A percentile compares a stretch with the other conserved stretches of the same genome.
These are phyloP conservation scores for Cryptocephalus primarius DNA, from an alignment of 2,888 invertebrate genomes.

Conservation along the genomic window DNA sequence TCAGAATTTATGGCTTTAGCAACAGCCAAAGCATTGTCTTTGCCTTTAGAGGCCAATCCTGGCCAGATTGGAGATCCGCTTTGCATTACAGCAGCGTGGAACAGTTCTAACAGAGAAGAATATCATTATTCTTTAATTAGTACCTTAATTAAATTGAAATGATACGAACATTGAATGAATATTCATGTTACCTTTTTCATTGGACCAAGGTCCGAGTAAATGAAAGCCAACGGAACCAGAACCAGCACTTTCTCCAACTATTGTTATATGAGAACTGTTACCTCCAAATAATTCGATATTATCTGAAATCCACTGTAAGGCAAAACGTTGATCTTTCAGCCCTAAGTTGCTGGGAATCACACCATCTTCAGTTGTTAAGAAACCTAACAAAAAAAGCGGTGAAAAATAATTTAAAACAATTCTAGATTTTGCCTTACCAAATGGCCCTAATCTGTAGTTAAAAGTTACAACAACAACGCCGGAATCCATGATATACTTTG, in stretches of 20 bases:
- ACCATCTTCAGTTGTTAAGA: neutral
- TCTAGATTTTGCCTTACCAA: constrained; percentile 35
- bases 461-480: constrained; percentile 55
- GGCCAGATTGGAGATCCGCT: constrained; percentile 6
- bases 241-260: neutral
- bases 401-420: neutral
- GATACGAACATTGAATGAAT: neutral
- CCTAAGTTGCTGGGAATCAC: neutral
- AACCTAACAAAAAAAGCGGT: neutral
- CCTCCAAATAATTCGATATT: neutral
- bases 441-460: constrained; percentile 58
- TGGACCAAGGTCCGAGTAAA: constrained; percentile 1
- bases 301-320: neutral
- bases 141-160: too few species aligned
- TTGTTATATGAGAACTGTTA: neutral
- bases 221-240: neutral
- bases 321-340: neutral
- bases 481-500: constrained; percentile 42
- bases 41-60: constrained; percentile 1
- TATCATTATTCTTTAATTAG: too few species aligned
- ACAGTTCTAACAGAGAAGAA: constrained; percentile 5
- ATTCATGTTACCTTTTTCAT: neutral
- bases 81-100: constrained; percentile 8
- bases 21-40: constrained; percentile 2
- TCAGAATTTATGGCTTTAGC: constrained; percentile 3